Evolutionary conservation across 2,113 vertebrate genomes (phyloP), one percentile per base, ranked within the genome.

Genomic region (Phaethon lepturus): DNA sequence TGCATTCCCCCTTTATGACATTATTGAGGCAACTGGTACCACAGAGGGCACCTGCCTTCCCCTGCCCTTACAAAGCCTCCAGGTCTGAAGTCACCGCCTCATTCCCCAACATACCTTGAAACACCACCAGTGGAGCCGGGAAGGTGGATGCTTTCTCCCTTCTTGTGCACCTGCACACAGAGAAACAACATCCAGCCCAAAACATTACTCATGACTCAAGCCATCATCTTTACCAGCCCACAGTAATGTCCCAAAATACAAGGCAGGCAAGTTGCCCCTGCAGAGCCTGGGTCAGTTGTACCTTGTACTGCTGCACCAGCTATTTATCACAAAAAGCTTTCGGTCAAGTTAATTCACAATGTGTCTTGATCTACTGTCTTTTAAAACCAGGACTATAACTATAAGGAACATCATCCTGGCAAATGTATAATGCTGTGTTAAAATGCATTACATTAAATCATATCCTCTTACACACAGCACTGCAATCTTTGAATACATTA

Each of bases 371-470:
- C 88, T 88, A 88, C 69, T 86, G 91, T 84, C 89, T 33, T 89
- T 96, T 94, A 93, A 96, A 95, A 96, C 40, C 82, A 91, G 68
- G 53, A 63, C 88, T 95, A 93, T 94, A 96, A 96, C 73, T 92
- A 83, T 66, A 92, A 83, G 62, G 75, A 93, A 95, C 95, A 96
- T 95, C 68, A 94, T 92, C 95, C 78, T 96, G 87, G 89, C 91
- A 92, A 93, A 87, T 91, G 91, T 88, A 95, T 96, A 95, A 96
- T 96, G 79, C 84, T 76, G 55, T 62, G 73, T 96, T 95, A 92
- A 97, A 97, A 96, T 89, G 85, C 74, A 96, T 97, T 95, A 96
- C 92, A 73, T 93, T 97, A 97, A 97, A 97, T 97, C 94, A 97
- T 79, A 83, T 67, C 55, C 58, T 89, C 76, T 97, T 95, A 95